Percentiles rank a stretch among this genome's conserved stretches.
Evolutionary conservation across 2,113 vertebrate genomes (phyloP).

Genomic region (Ahaetulla prasina): DNA sequence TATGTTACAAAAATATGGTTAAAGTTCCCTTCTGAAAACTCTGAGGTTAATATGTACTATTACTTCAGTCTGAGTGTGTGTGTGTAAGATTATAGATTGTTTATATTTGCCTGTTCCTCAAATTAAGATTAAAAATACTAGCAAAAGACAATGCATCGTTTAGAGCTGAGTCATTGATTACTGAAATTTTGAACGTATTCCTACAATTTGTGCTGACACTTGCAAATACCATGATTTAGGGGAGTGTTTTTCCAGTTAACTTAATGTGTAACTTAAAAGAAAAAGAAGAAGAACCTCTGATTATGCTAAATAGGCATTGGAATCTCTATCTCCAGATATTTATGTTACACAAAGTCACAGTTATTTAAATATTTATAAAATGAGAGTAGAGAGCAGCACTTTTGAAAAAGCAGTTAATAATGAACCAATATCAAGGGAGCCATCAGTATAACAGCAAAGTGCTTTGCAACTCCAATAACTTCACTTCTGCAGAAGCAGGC

Average conservation of each 20-base stretch:
- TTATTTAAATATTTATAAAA: slow-evolving; percentile 83
- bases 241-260: slow-evolving; percentile 56
- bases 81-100: slow-evolving; percentile 12
- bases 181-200: slow-evolving; percentile 51
- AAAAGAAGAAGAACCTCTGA: slow-evolving; percentile 46
- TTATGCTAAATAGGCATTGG: slow-evolving; percentile 45
- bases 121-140: slow-evolving; percentile 47
- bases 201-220: slow-evolving; percentile 48
- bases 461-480: slow-evolving; percentile 69
- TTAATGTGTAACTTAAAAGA: slow-evolving; percentile 45
- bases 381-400: slow-evolving; percentile 64
- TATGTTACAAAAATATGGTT: not conserved
- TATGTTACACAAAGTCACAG: slow-evolving; percentile 67
- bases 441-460: slow-evolving; percentile 72
- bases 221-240: slow-evolving; percentile 52
- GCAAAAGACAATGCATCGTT: slow-evolving; percentile 40
- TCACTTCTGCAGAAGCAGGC: slow-evolving; percentile 65
- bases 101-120: slow-evolving; percentile 29
- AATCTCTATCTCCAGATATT: slow-evolving; percentile 65
- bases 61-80: not conserved
- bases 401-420: slow-evolving; percentile 77
- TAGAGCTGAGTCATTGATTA: slow-evolving; percentile 52
- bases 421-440: slow-evolving; percentile 73
- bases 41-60: slow-evolving; percentile 10
- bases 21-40: not conserved